These are phyloP conservation scores for Aurelia aurita DNA, from an alignment of 30 jellyfish, hydroid and myxozoan genomes.

Conservation along the genomic window DNA sequence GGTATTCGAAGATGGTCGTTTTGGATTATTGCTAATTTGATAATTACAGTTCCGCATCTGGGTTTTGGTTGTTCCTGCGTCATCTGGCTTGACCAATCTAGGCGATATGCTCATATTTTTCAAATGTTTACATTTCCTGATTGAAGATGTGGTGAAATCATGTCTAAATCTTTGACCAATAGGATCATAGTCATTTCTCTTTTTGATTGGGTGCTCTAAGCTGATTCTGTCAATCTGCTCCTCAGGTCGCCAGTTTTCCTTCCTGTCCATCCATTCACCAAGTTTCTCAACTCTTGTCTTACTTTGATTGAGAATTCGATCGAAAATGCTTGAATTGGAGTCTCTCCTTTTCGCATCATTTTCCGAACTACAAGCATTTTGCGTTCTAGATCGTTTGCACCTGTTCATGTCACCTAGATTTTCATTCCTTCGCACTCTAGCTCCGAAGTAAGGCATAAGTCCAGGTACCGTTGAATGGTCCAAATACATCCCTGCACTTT, in stretches of 20 bases:
- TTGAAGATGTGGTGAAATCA: background rate
- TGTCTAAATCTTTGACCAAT: background rate
- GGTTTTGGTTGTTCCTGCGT: slow-evolving; percentile 4
- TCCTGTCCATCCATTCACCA: slow-evolving; percentile 8
- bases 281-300: background rate
- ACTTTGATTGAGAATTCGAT: slow-evolving; percentile 34
- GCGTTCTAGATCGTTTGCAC: no score
- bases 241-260: background rate
- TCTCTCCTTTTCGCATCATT: no score
- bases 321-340: background rate
- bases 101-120: background rate
- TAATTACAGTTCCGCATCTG: slow-evolving; percentile 43
- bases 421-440: slow-evolving; percentile 7
- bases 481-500: background rate
- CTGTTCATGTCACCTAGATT: no score
- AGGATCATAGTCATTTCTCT: background rate
- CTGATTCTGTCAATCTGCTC: background rate
- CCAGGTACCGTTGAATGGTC: slow-evolving; percentile 2
- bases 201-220: background rate
- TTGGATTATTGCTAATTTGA: slow-evolving; percentile 34
- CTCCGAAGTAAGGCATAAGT: slow-evolving; percentile 21
- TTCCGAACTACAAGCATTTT: no score
- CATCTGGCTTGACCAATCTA: slow-evolving; percentile 18
- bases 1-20: slow-evolving; percentile 17
- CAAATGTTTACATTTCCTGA: slow-evolving; percentile 31